phyloP scores from a whole-genome alignment of 2,113 vertebrate species.

The Penelope pileata region DNA sequence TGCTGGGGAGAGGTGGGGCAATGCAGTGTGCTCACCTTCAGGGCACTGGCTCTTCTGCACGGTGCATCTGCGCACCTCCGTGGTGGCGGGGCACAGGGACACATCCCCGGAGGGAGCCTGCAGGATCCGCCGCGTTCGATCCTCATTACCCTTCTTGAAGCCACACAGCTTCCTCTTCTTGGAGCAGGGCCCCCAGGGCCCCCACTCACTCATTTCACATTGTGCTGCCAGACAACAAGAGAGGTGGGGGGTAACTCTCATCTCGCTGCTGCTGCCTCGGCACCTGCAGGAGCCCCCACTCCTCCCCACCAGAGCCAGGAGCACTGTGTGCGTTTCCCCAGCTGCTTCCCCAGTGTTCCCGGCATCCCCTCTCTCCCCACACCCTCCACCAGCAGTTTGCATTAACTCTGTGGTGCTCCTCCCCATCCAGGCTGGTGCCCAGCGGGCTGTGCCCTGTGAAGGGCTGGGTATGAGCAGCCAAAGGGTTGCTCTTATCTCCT shows the following conservation, averaged over 20 bases:
- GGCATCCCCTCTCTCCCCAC: neutral
- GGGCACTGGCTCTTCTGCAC: conserved; percentile 85
- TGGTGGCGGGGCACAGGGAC: conserved; percentile 80
- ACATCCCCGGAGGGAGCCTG: conserved; percentile 77
- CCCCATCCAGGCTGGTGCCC: neutral
- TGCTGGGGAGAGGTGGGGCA: neutral
- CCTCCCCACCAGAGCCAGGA: neutral
- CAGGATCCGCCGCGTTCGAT: conserved; percentile 81
- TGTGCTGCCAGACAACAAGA: conserved; percentile 75
- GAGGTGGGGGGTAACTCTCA: neutral
- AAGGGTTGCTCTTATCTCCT: neutral
- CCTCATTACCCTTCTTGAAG: conserved; percentile 91
- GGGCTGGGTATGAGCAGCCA: neutral
- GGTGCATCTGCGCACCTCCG: conserved; percentile 85
- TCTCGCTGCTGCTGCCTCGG: neutral
- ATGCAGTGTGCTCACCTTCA: conserved; percentile 69
- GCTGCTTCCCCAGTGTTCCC: neutral
- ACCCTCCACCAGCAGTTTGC: neutral
- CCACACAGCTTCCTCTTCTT: conserved; percentile 94
- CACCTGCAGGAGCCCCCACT: neutral
- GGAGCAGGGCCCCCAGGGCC: conserved; percentile 89
- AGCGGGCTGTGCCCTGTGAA: neutral
- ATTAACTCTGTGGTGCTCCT: neutral
- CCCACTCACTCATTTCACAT: conserved; percentile 95
- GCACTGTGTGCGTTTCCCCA: fast-evolving